Evolutionary conservation across 2,888 invertebrate species (phyloP).

Genomic region (Reticulitermes lucifugus): DNA sequence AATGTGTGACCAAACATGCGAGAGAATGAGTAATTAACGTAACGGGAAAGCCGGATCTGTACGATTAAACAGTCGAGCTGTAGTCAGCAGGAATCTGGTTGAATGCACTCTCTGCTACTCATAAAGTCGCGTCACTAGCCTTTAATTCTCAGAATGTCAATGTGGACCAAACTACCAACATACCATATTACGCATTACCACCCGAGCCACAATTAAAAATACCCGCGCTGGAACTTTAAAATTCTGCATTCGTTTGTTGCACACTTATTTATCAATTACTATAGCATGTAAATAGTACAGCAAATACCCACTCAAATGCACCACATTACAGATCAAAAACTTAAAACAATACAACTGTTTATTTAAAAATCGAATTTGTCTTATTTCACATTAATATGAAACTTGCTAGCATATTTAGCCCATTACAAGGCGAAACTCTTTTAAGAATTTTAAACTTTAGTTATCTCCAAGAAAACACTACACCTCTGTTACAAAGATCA

Average conservation of each 20-base stretch:
- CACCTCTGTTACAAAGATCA: too few species aligned
- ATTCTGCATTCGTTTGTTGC: too few species aligned
- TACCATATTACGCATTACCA: background rate
- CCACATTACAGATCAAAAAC: too few species aligned
- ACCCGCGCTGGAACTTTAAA: too few species aligned
- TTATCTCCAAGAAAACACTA: too few species aligned
- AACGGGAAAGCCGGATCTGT: background rate
- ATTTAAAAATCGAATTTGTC: background rate
- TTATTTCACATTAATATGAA: too few species aligned
- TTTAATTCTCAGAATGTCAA: constrained; percentile 3
- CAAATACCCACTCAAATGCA: too few species aligned
- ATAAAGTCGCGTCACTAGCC: background rate
- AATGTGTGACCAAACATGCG: constrained; percentile 1
- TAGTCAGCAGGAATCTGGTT: background rate
- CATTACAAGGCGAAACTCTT: too few species aligned
- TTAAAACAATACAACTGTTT: background rate
- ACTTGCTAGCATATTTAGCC: too few species aligned
- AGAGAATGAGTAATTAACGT: constrained; percentile 16
- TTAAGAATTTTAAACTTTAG: too few species aligned
- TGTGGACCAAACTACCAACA: background rate
- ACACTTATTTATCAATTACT: too few species aligned
- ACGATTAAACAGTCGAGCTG: constrained; percentile 12
- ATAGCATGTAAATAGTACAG: too few species aligned
- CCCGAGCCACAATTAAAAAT: background rate
- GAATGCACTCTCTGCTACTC: background rate